phyloP scores from a whole-genome alignment of 2,888 invertebrate genomes.

The Stenodema calcarata region DNA sequence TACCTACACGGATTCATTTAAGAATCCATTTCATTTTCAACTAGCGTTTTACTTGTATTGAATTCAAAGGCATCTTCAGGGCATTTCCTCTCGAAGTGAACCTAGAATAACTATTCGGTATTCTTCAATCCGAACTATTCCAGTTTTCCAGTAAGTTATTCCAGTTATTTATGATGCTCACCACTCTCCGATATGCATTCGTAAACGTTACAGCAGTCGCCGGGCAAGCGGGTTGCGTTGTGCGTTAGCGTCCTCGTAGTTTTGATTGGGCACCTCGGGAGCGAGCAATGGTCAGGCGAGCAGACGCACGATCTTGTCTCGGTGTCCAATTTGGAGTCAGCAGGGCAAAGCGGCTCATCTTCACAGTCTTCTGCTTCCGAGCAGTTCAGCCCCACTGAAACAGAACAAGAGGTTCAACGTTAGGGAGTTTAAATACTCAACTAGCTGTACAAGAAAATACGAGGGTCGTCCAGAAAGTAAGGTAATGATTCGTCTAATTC shows the following conservation, averaged over 20 bases:
- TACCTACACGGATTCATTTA: no score
- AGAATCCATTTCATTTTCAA: no score
- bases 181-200: slow-evolving; percentile 58
- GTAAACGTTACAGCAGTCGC: slow-evolving; percentile 60
- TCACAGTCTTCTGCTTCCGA: slow-evolving; percentile 52
- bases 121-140: no score
- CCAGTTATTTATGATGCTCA: slow-evolving; percentile 41
- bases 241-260: slow-evolving; percentile 51
- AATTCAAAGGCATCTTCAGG: no score
- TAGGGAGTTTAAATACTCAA: not conserved
- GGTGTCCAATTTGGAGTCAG: slow-evolving; percentile 56
- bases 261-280: slow-evolving; percentile 56
- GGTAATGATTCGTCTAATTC: not conserved
- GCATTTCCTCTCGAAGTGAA: no score
- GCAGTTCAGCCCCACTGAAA: slow-evolving; percentile 55
- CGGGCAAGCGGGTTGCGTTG: slow-evolving; percentile 59
- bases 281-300: slow-evolving; percentile 55
- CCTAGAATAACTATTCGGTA: no score
- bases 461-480: no score
- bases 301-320: slow-evolving; percentile 55
- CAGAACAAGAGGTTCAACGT: not conserved
- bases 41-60: no score
- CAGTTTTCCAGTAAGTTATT: no score
- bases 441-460: not conserved
- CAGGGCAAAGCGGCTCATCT: slow-evolving; percentile 57